Evolutionary conservation across 2,797 vertebrate genomes (phyloP).

Genomic region (Rallus crepitans): DNA sequence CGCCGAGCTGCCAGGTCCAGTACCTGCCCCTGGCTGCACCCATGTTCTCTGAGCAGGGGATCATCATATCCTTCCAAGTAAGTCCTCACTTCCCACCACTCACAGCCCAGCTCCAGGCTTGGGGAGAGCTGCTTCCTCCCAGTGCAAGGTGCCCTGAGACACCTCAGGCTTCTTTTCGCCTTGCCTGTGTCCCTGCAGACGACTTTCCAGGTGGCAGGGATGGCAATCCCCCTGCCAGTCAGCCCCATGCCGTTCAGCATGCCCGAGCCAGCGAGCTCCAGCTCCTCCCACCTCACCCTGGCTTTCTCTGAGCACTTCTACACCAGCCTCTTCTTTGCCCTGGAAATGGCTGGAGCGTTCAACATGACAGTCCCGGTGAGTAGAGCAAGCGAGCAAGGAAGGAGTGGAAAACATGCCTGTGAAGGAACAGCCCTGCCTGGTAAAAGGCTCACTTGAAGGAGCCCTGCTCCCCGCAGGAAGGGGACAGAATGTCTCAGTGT

Average conservation of each 20-base stretch:
- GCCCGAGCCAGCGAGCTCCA: background rate
- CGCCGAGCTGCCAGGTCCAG: conserved; percentile 12
- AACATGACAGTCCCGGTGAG: conserved; percentile 58
- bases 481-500: accelerated
- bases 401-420: accelerated
- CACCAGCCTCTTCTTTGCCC: conserved; percentile 28
- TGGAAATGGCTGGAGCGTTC: conserved; percentile 49
- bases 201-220: conserved; percentile 12
- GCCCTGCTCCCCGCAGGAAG: accelerated
- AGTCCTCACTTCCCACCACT: background rate
- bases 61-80: conserved; percentile 54
- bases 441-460: background rate
- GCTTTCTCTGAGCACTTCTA: conserved; percentile 44
- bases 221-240: background rate
- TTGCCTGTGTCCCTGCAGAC: background rate
- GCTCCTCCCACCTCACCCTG: conserved; percentile 41
- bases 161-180: background rate
- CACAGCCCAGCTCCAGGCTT: background rate
- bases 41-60: conserved; percentile 30
- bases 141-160: accelerated
- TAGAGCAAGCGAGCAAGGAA: background rate
- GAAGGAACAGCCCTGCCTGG: background rate
- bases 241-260: conserved; percentile 30
- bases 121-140: background rate
- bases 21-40: conserved; percentile 59